Conservation (phyloP, 2,113 vertebrate species). For the Tetrao urogallus region DNA sequence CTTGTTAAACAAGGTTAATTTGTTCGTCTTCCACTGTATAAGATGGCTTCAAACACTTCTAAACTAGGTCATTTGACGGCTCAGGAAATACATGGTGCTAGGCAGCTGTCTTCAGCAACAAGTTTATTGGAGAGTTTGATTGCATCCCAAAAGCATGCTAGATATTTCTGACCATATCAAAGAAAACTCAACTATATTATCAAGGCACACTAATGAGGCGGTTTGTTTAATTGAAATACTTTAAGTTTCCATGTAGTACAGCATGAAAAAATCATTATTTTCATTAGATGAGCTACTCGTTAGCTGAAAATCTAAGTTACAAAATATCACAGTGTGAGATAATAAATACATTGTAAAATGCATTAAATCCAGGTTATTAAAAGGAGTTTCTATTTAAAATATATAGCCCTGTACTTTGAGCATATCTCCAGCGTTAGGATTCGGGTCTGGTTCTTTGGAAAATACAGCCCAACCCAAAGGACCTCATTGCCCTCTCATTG, state of each 20-base stretch:
- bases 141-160: slow-evolving; percentile 70
- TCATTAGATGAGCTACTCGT: slow-evolving; percentile 76
- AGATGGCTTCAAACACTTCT: slow-evolving; percentile 75
- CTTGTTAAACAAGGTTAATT: slow-evolving; percentile 78
- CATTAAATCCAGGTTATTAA: slow-evolving; percentile 60
- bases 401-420: not conserved
- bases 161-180: slow-evolving; percentile 79
- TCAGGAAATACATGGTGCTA: slow-evolving; percentile 59
- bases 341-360: slow-evolving; percentile 73
- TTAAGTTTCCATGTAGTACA: slow-evolving; percentile 76
- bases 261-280: slow-evolving; percentile 80
- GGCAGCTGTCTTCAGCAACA: slow-evolving; percentile 64
- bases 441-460: slow-evolving; percentile 36
- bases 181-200: slow-evolving; percentile 73
- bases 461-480: not conserved
- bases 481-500: not conserved
- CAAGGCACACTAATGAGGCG: slow-evolving; percentile 75
- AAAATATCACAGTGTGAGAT: slow-evolving; percentile 72
- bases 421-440: not conserved
- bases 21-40: slow-evolving; percentile 65
- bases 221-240: slow-evolving; percentile 79
- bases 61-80: slow-evolving; percentile 74
- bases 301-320: slow-evolving; percentile 70
- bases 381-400: slow-evolving; percentile 63
- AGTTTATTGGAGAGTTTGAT: slow-evolving; percentile 70